phyloP scores from a whole-genome alignment of 2,113 vertebrate genomes.

The Acanthochromis polyacanthus region DNA sequence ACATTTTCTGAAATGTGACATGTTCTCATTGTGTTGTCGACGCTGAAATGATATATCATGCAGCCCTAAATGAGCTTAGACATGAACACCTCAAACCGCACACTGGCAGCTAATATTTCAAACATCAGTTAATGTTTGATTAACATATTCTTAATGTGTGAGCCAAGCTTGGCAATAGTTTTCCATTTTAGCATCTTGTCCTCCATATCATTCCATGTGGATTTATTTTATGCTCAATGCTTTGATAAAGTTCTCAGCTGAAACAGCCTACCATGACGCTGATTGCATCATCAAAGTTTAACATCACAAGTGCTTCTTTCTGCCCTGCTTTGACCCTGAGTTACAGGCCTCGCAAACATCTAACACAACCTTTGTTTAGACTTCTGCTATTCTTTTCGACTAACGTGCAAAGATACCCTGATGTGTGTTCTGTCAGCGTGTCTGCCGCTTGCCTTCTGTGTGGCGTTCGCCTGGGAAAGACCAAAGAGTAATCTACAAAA shows the following conservation, averaged over 20 bases:
- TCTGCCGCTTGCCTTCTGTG: constrained; percentile 44
- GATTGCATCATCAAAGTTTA: constrained; percentile 13
- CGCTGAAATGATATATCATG: no score
- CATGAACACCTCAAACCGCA: no score
- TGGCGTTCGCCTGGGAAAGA: constrained; percentile 47
- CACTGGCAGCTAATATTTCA: no score
- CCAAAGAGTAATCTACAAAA: constrained; percentile 73
- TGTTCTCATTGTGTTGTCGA: no score
- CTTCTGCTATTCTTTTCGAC: constrained; percentile 40
- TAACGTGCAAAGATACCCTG: constrained; percentile 40
- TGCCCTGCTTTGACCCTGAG: constrained; percentile 30
- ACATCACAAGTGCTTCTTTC: constrained; percentile 2
- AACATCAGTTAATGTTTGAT: no score
- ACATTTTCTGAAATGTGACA: no score
- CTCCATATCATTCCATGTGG: no score
- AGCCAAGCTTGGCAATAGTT: no score
- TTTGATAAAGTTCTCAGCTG: constrained; percentile 4
- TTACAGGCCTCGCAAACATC: constrained; percentile 34
- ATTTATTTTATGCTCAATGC: neutral
- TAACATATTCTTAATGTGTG: no score
- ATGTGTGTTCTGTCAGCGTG: constrained; percentile 65
- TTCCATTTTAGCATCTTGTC: neutral
- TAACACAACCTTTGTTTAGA: constrained; percentile 58
- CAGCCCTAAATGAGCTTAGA: no score
- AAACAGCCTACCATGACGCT: constrained; percentile 4